Base-by-base conservation (phyloP, 1,140 invertebrate genomes). In the Penaeus indicus region DNA sequence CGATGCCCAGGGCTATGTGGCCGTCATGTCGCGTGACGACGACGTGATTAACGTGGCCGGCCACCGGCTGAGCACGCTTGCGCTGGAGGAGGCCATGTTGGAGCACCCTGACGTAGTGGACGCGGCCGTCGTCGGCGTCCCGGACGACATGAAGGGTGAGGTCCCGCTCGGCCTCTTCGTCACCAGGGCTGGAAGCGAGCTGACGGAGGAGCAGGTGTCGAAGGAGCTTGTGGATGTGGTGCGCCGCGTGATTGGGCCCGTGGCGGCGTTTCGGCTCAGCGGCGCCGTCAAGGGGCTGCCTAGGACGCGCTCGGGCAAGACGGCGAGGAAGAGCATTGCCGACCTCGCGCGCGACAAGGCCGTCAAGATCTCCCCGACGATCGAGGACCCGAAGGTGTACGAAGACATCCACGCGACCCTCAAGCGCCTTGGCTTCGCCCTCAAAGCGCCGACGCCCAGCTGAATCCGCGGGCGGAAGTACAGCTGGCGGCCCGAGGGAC, bases 21-120 rank as follows among this genome's bases (percentile, higher is more conserved):
- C 96, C 92, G 96, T 99, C 0, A 97, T 97, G 60, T 96, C 97
- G 0, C 94, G 98, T 38, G 97, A 97, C 85, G 98, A 99, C 93
- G 98, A 99, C 92, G 96, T 99, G n/a, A 98, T 99, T 85, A 99
- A 99, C 92, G 97, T 99, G 0, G 96, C 98, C 3, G 97, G 98
- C 0, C 97, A 98, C 92, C 94, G 97, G 72, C 93, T 99, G 19
- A 97, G 97, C 0, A 97, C 97, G 0, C 95, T 96, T 1, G 96
- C 96, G 0, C 92, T 99, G 16, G 98, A 99, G 92, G 97, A 98
- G 92, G 96, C 97, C 0, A 95, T 98, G 16, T 92, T 98, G 18
- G 94, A 96, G 19, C 97, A 98, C 93, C 94, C 95, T 0, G 95
- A 97, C 80, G 94, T 99, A 0, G 95, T 95, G 0, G 97, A 98